Conservation (phyloP, 2,797 vertebrate genomes). For the Alfaro cultratus region DNA sequence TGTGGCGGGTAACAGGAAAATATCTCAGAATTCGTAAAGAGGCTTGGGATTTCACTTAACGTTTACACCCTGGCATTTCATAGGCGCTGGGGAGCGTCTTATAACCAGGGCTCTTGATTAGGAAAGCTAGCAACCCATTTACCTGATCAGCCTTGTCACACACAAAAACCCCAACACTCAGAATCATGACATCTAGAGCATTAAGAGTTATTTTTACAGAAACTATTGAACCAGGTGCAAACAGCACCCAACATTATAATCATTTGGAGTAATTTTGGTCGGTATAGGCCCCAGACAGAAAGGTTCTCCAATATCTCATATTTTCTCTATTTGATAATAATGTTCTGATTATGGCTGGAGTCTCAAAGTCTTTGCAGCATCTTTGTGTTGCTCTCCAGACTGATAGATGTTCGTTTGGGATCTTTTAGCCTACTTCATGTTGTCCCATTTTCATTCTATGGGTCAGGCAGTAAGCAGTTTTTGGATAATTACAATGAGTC, state of each 20-base stretch:
- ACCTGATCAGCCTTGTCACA: not conserved
- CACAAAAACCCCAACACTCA: not conserved
- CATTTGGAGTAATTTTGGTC: not conserved
- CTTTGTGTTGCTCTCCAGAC: not conserved
- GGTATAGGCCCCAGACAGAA: no score
- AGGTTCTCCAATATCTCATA: no score
- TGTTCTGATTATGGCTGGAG: not conserved
- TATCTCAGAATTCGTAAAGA: not conserved
- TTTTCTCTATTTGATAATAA: no score
- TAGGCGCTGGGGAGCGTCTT: not conserved
- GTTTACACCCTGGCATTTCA: not conserved
- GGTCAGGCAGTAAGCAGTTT: not conserved
- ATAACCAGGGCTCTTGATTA: not conserved
- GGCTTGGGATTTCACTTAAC: not conserved
- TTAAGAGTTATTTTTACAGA: not conserved
- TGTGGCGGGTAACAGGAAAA: not conserved
- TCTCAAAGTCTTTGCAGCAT: not conserved
- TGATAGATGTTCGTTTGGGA: not conserved
- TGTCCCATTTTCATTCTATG: not conserved
- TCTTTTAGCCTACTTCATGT: not conserved
- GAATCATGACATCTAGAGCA: not conserved
- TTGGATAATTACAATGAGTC: not conserved
- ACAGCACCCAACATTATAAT: not conserved
- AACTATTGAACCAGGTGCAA: not conserved
- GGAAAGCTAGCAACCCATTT: not conserved